Evolutionary conservation across 2,797 vertebrate species (phyloP).

Genomic region (Channallabes apus): DNA sequence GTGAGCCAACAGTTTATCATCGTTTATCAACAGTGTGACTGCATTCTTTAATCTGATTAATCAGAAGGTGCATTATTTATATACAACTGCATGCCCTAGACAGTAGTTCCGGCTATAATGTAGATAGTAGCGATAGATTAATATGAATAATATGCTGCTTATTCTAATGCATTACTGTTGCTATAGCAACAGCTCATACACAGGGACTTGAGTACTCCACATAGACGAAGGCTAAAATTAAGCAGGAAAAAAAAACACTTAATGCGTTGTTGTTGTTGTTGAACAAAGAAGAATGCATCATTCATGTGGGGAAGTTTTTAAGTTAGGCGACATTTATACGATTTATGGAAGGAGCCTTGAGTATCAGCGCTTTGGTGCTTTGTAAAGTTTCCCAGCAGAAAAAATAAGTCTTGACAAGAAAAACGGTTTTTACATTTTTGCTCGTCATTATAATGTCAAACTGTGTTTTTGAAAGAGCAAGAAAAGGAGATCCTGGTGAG

Average conservation of each 20-base stretch:
- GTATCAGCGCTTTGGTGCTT: neutral
- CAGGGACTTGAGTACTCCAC: neutral
- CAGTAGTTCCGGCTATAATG: neutral
- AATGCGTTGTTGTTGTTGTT: neutral
- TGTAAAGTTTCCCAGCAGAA: neutral
- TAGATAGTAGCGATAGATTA: neutral
- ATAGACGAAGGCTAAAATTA: neutral
- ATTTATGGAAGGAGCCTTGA: neutral
- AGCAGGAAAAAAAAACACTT: neutral
- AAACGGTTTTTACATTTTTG: neutral
- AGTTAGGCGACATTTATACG: neutral
- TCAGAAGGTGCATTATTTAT: neutral
- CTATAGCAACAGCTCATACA: neutral
- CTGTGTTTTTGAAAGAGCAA: neutral
- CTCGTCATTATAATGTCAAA: neutral
- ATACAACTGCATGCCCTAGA: neutral
- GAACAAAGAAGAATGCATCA: neutral
- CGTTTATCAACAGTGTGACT: neutral
- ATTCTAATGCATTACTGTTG: neutral
- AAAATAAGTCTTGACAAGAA: neutral
- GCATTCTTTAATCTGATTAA: neutral
- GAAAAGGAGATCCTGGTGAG: neutral
- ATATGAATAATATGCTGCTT: neutral
- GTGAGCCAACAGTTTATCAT: neutral
- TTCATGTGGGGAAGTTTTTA: neutral